These are phyloP conservation scores for Mirza zaza DNA, from an alignment of 2,113 vertebrate species.

Conservation along the genomic window DNA sequence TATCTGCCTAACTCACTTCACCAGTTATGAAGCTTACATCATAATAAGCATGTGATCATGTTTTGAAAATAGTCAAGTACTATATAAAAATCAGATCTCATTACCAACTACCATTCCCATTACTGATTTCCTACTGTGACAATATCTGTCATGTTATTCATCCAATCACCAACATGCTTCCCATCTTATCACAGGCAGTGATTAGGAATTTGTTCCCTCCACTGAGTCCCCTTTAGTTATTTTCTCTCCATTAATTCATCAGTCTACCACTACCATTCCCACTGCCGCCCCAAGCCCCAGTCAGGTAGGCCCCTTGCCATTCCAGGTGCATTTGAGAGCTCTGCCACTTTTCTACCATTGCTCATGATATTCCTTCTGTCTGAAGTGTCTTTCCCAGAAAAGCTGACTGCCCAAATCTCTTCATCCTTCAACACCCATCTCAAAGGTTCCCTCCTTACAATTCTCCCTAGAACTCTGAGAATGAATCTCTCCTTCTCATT, in stretches of 20 bases:
- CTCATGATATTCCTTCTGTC: not conserved
- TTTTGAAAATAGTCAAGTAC: constrained; percentile 9
- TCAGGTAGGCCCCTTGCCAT: not conserved
- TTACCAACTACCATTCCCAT: not conserved
- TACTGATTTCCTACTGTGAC: not conserved
- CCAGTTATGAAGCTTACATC: not conserved
- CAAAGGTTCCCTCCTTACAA: not conserved
- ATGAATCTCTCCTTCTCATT: not conserved
- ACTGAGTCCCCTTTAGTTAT: not conserved
- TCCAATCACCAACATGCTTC: not conserved
- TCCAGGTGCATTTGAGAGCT: not conserved
- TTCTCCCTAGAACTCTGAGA: not conserved
- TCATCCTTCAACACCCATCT: not conserved
- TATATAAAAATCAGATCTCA: not conserved
- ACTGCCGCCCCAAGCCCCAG: fast-evolving
- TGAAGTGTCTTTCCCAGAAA: not conserved
- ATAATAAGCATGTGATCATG: not conserved
- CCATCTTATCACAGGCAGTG: not conserved
- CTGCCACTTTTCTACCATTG: not conserved
- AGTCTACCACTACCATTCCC: not conserved
- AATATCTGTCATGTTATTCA: fast-evolving
- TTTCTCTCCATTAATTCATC: constrained; percentile 52
- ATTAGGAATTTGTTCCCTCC: not conserved
- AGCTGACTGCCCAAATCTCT: not conserved
- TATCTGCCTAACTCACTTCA: not conserved